Percentiles rank a stretch among this genome's conserved stretches.
These are phyloP conservation scores for Ellobius talpinus DNA, from an alignment of 2,113 vertebrate species.

Conservation along the genomic window DNA sequence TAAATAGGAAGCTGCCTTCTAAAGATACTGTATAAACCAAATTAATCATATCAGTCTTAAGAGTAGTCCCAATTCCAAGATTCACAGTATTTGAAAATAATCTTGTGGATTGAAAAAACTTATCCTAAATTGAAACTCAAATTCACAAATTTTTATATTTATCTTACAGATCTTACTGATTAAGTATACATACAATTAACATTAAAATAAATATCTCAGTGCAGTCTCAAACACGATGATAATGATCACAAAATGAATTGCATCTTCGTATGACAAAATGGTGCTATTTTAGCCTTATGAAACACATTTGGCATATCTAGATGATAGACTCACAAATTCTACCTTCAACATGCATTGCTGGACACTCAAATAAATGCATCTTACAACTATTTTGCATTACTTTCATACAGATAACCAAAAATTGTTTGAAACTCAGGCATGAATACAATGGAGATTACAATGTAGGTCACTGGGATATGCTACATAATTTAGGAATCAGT, in stretches of 20 bases:
- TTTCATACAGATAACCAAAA: conserved; percentile 70
- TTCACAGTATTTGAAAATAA: conserved; percentile 52
- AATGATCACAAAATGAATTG: conserved; percentile 73
- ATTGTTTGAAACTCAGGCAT: conserved; percentile 53
- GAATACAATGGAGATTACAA: conserved; percentile 68
- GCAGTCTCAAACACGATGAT: conserved; percentile 60
- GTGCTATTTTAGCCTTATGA: conserved; percentile 64
- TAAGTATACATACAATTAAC: conserved; percentile 64
- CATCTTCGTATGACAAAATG: conserved; percentile 68
- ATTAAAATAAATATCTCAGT: conserved; percentile 62
- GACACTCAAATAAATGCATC: conserved; percentile 57
- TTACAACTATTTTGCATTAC: conserved; percentile 73
- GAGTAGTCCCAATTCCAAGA: conserved; percentile 34
- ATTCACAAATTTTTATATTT: conserved; percentile 63
- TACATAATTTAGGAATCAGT: conserved; percentile 56
- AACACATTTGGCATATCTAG: conserved; percentile 56
- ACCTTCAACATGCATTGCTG: conserved; percentile 64
- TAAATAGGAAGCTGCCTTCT: neutral
- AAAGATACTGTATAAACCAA: conserved; percentile 19
- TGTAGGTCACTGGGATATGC: conserved; percentile 54
- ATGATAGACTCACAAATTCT: conserved; percentile 63
- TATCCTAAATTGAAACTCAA: conserved; percentile 54
- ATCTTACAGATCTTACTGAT: conserved; percentile 60
- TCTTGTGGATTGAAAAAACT: conserved; percentile 44
- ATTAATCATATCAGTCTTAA: conserved; percentile 45